phyloP scores from a whole-genome alignment of 2,113 vertebrate species.

The Chionomys nivalis region DNA sequence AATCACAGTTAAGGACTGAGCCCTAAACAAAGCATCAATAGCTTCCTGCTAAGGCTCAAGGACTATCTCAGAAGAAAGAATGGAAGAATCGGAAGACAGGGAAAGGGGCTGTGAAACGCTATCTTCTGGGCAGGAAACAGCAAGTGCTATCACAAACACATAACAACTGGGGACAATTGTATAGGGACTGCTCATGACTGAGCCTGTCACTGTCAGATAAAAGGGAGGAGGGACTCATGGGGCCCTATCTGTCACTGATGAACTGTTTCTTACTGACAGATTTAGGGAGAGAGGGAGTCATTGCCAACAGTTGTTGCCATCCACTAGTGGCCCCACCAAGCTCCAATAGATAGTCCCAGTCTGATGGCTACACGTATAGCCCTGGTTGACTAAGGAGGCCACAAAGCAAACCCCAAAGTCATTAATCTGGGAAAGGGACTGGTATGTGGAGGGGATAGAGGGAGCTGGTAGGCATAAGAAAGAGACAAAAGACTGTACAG shows the following conservation, averaged over 20 bases:
- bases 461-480: background rate
- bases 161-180: background rate
- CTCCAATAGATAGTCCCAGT: background rate
- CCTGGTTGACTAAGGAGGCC: background rate
- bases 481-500: background rate
- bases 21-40: background rate
- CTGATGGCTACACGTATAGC: no score
- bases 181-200: background rate
- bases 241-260: no score
- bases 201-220: background rate
- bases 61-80: background rate
- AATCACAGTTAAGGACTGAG: background rate
- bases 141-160: background rate
- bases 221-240: no score
- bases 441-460: background rate
- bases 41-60: background rate
- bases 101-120: background rate
- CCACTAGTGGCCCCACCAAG: background rate
- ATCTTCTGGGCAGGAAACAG: background rate
- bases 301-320: background rate
- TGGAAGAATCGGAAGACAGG: background rate
- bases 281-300: background rate
- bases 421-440: background rate
- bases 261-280: background rate
- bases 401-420: background rate